These are phyloP conservation scores for Zaprionus inermis DNA, from an alignment of 1,140 invertebrate genomes.

Conservation along the genomic window DNA sequence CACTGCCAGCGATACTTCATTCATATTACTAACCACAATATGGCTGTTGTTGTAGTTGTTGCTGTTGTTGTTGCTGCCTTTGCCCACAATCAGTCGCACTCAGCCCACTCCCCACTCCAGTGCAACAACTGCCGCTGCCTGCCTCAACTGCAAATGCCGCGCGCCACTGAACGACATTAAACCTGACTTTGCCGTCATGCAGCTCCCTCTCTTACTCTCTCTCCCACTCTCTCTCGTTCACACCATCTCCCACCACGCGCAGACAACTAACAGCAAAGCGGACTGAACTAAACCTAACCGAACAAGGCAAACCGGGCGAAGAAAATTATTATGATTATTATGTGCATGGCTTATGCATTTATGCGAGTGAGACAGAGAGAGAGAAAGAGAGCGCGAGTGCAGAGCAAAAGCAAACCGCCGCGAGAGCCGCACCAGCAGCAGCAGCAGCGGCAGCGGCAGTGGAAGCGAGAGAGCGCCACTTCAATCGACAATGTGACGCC, in stretches of 20 bases:
- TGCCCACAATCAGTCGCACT: conserved; percentile 68
- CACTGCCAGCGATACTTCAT: conserved; percentile 11
- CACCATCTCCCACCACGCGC: neutral
- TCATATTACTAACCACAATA: conserved; percentile 32
- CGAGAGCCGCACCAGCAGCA: too few species aligned
- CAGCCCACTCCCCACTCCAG: conserved; percentile 26
- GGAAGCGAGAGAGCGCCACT: neutral
- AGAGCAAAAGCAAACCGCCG: too few species aligned
- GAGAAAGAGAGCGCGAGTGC: neutral
- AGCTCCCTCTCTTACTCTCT: conserved; percentile 13
- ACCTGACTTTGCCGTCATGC: conserved; percentile 69
- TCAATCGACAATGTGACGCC: conserved; percentile 27
- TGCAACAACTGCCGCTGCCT: conserved; percentile 41
- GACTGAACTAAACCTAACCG: conserved; percentile 40
- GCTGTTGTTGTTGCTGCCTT: conserved; percentile 29
- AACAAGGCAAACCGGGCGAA: conserved; percentile 75
- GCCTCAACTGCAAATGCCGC: conserved; percentile 72
- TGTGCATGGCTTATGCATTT: conserved; percentile 56
- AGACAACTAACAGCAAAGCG: conserved; percentile 49
- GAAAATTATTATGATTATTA: conserved; percentile 63
- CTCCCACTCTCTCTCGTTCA: conserved; percentile 1
- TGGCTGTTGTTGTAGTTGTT: conserved; percentile 17
- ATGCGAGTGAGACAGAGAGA: conserved; percentile 13
- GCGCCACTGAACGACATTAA: conserved; percentile 78
- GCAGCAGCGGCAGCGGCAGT: neutral